Percentiles rank a stretch among this genome's conserved stretches.
Conservation (phyloP, 2,797 vertebrate species). For the Semaprochilodus insignis region DNA sequence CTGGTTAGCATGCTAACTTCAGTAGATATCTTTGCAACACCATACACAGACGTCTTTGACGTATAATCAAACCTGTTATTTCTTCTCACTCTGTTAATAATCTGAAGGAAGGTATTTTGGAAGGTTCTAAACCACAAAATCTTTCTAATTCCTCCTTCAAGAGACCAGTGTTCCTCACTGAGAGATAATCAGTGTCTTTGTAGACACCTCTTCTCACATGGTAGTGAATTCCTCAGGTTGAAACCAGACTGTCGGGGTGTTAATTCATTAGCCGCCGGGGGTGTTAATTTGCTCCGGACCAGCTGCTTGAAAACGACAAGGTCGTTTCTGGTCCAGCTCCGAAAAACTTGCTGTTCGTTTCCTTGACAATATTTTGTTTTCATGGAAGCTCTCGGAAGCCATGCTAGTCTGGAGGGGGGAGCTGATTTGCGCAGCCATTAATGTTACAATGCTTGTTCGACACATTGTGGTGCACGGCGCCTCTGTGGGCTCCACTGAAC, state of each 20-base stretch:
- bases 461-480: neutral
- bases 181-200: neutral
- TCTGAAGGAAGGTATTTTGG: too few relatives aligned
- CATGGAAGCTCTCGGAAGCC: neutral
- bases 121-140: too few relatives aligned
- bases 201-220: neutral
- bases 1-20: too few relatives aligned
- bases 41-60: too few relatives aligned
- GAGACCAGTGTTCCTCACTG: neutral
- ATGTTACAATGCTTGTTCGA: neutral
- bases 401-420: neutral
- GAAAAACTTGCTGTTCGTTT: conserved; percentile 20
- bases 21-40: too few relatives aligned
- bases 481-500: conserved; percentile 8
- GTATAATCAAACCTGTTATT: too few relatives aligned
- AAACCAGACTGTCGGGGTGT: conserved; percentile 63
- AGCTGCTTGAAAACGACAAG: conserved; percentile 63
- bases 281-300: conserved; percentile 65
- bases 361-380: conserved; percentile 5
- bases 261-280: conserved; percentile 67
- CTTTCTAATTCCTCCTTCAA: too few relatives aligned
- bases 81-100: too few relatives aligned
- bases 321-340: conserved; percentile 16
- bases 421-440: conserved; percentile 19
- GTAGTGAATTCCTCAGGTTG: conserved; percentile 36